Percentiles rank a stretch among this genome's conserved stretches.
Evolutionary conservation across 2,113 vertebrate species (phyloP).

Genomic region (Pedionomus torquatus): DNA sequence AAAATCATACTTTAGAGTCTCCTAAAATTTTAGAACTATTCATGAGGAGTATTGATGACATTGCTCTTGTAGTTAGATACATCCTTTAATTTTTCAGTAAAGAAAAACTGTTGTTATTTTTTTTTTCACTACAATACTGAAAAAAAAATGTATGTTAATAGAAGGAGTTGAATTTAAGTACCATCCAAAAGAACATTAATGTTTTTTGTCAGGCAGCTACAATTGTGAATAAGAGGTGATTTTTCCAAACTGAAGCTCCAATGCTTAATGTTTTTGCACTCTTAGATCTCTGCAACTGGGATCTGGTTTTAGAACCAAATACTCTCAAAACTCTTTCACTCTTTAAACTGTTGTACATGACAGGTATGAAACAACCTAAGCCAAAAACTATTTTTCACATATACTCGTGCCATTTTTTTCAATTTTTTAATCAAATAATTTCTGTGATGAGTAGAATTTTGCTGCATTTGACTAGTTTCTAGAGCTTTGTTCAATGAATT

Average conservation of each 20-base stretch:
- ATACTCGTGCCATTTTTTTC: neutral
- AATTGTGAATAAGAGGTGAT: neutral
- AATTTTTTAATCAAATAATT: neutral
- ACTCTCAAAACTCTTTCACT: neutral
- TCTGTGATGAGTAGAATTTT: neutral
- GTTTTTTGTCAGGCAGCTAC: neutral
- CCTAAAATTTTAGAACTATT: slow-evolving; percentile 59
- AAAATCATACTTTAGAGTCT: slow-evolving; percentile 53
- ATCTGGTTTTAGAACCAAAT: neutral
- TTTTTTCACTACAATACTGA: neutral
- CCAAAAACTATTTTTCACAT: neutral
- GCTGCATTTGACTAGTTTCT: neutral
- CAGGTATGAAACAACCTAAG: neutral
- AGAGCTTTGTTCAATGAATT: neutral
- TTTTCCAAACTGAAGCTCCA: neutral
- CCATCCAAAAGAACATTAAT: neutral
- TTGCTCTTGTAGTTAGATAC: neutral
- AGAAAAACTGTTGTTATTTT: neutral
- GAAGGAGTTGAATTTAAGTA: neutral
- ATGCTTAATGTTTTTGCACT: neutral
- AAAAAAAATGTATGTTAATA: neutral
- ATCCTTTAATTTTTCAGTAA: slow-evolving; percentile 41
- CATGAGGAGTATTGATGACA: slow-evolving; percentile 22
- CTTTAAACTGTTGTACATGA: neutral
- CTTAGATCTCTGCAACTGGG: neutral